Conservation (phyloP, 2,888 invertebrate genomes). For the Nycteola revayana region DNA sequence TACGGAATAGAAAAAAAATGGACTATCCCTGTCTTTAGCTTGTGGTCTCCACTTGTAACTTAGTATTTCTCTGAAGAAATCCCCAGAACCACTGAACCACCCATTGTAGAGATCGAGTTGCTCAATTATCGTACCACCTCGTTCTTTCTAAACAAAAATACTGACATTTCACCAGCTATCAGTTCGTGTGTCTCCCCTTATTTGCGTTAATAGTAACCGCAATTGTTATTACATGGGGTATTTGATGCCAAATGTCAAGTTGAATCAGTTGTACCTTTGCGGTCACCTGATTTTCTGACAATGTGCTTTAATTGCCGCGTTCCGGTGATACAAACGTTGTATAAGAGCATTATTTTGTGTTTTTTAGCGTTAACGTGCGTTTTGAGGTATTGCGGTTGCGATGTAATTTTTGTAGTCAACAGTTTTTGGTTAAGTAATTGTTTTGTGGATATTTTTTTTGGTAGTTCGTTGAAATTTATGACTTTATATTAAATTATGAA, state of each 20-base stretch:
- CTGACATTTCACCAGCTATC: no score
- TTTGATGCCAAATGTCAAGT: constrained; percentile 37
- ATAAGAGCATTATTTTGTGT: background rate
- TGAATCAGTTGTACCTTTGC: constrained; percentile 28
- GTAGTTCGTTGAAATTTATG: no score
- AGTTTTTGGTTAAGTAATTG: background rate
- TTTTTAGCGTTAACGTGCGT: constrained; percentile 10
- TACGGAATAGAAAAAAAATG: no score
- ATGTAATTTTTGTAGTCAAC: constrained; percentile 9
- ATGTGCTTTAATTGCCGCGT: constrained; percentile 58
- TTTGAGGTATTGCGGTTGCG: constrained; percentile 18
- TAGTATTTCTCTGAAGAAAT: no score
- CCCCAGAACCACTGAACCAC: no score
- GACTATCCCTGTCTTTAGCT: no score
- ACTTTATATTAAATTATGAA: no score
- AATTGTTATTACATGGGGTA: constrained; percentile 25
- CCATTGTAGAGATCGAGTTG: no score
- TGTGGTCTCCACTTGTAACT: no score
- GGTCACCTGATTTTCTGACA: constrained; percentile 44
- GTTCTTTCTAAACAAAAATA: no score
- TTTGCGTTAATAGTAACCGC: constrained; percentile 19
- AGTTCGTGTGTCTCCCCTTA: no score
- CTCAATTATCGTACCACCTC: no score
- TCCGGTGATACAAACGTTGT: constrained; percentile 26
- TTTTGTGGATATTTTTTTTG: background rate